Percentiles rank a stretch among this genome's conserved stretches.
These are phyloP conservation scores for Tupaia chinensis DNA, from an alignment of 2,113 vertebrate genomes.

Conservation along the genomic window DNA sequence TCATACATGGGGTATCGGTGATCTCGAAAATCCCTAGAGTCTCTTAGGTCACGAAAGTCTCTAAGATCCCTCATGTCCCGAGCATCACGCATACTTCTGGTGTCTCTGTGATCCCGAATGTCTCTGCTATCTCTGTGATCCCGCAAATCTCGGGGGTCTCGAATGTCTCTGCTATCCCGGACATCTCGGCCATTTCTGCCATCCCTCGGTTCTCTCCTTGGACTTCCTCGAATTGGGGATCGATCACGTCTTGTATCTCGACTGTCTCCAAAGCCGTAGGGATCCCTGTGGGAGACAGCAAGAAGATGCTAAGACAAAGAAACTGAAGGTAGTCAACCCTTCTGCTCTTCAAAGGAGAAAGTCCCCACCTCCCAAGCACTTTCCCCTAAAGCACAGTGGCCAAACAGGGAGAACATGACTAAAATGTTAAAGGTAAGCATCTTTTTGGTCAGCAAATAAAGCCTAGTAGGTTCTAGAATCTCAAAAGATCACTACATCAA, in stretches of 20 bases:
- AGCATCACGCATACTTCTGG: conserved; percentile 80
- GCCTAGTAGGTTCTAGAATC: conserved; percentile 42
- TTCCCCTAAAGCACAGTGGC: conserved; percentile 43
- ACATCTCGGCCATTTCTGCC: conserved; percentile 87
- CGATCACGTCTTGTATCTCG: conserved; percentile 89
- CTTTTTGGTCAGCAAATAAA: conserved; percentile 53
- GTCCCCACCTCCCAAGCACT: conserved; percentile 56
- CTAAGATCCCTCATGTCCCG: conserved; percentile 86
- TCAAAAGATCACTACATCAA: conserved; percentile 43
- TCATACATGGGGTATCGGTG: conserved; percentile 87
- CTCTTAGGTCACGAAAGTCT: conserved; percentile 87
- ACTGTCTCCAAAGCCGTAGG: conserved; percentile 89
- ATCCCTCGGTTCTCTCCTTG: conserved; percentile 89
- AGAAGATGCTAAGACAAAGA: conserved; percentile 76
- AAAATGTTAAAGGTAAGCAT: conserved; percentile 41
- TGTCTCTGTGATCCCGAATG: conserved; percentile 89
- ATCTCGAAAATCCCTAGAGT: conserved; percentile 87
- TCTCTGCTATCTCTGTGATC: conserved; percentile 89
- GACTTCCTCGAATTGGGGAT: conserved; percentile 90
- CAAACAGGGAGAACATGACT: conserved; percentile 64
- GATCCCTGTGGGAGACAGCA: conserved; percentile 88
- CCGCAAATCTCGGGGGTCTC: conserved; percentile 90
- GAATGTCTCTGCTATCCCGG: conserved; percentile 86
- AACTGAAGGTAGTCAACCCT: fast-evolving
- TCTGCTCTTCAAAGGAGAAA: conserved; percentile 72